Evolutionary conservation across 2,113 vertebrate genomes (phyloP), one percentile per base, ranked within the genome.

Genomic region (Thryonomys swinderianus): DNA sequence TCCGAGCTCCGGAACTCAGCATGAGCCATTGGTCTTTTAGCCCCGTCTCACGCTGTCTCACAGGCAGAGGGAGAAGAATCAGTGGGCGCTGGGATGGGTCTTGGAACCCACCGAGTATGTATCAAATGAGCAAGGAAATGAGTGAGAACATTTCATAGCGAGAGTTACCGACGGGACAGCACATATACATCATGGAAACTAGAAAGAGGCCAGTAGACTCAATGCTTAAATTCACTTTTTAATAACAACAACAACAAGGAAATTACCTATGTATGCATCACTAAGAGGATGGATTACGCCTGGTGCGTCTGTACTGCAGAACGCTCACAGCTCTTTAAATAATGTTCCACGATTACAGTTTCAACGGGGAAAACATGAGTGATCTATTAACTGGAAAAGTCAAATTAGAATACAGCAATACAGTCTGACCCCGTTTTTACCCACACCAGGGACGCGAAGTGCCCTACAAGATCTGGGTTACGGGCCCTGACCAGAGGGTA

Each of bases 71-170:
- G 27, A 87, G 34, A 76, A 74, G 25, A 23, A 23, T 11, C 21
- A 4, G 57, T 0, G 13, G 32, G 30, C 0, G 0, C 30, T 1
- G 23, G 0, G 34, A 69, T 3, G n/a, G 42, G 18, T 0, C 5
- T 59, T 1, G 0, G 57, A 2, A 18, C 11, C n/a, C 1, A 3
- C 55, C 16, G 11, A 53, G 18, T 25, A 30, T 25, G 23, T 2
- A 13, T 4, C 21, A 8, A 64, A 16, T 27, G 55, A 83, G 17
- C 48, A 45, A n/a, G 40, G 40, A 37, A 55, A 45, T 11, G 13
- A n/a, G n/a, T n/a, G n/a, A 42, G 37, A 73, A 21, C 7, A 23
- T 42, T 42, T 82, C 88, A 20, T 25, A 79, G 55, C 7, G 3
- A 59, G 25, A 32, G 11, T 55, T 21, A 13, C 37, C 61, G 45